Base-by-base conservation (phyloP, 2,113 vertebrate genomes). In the Podarcis cretensis region DNA sequence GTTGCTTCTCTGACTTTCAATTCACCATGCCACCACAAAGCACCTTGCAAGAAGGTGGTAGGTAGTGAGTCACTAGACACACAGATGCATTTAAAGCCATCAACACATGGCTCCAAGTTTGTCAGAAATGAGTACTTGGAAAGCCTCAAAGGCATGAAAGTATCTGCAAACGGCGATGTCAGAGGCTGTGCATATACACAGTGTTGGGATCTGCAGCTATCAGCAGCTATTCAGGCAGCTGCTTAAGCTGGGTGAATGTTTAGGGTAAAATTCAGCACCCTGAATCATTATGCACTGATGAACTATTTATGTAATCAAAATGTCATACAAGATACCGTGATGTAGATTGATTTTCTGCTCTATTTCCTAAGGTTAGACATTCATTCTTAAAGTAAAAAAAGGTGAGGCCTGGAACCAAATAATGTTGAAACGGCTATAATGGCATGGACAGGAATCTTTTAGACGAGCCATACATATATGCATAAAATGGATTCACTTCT, bases 301-400 rank as follows among this genome's bases (percentile, higher is more conserved):
- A 93, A 75, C 89, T 86, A 84, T 94, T 94, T 83, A 86, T 90
- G 90, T 90, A 86, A 94, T 95, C 92, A 93, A 89, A 94, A 93
- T 75, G 88, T 89, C 92, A 93, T 92, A 89, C 37, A 32, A 91
- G 80, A 90, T 83, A 82, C 85, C 3, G 1, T 94, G 93, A 93
- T 77, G 74, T 27, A 91, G 89, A 89, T 37, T 85, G 92, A 96
- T 95, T 96, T 96, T 96, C 95, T 93, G 96, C 95, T 94, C 95
- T 95, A 94, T 90, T 97, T 97, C 92, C 93, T 91, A 77, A 95
- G 81, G 90, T 90, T 89, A 84, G 79, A 20, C 59, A 74, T 81
- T 92, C 90, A 74, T 71, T 86, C 63, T 87, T 74, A 82, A 84
- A 83, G 89, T 37, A 87, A 79, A 85, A 81, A 69, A 90, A 89